Base-by-base conservation (phyloP, 2,888 invertebrate species). In the Acronicta leporina region DNA sequence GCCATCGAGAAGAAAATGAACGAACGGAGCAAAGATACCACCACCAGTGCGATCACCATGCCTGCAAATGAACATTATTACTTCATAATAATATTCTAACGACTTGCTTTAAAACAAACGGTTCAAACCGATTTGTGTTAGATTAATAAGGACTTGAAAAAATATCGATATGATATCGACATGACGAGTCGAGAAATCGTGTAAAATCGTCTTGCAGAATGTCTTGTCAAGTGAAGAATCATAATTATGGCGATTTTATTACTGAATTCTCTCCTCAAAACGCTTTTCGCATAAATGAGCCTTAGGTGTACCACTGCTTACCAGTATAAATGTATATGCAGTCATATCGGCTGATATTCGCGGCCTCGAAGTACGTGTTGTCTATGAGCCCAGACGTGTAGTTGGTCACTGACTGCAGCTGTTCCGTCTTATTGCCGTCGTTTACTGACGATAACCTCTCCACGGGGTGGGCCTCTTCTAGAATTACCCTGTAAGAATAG, bases 1-100 rank as follows among this genome's bases (percentile, higher is more conserved):
- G 90, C 95, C 89, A 96, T 91, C 14, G 87, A 83, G 89, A 96
- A 96, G 89, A 96, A 96, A 84, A 95, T 87, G 85, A 94, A 95
- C 43, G 95, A 95, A 35, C 95, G 92, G 5, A 93, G 80, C 14
- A 95, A 79, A 0, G 95, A 94, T 16, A 95, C 81, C 42, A 90
- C 83, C 6, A 95, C 92, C 4, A 95, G 91, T 0, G 92, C 88
- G 13, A 94, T 79, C 49, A 95, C 95, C 86, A 96, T 92, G 10
- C 84, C 95, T 87, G 94, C 1, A 78, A 63, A n/a, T 1, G 10
- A 50, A 20, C 20, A 20, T 20, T 3, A 20, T 20, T 20, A 20
- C 20, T 20, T 4, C 2, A 4, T 20, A 20, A 20, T 20, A 2
- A 20, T 20, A n/a, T n/a, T n/a, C n/a, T n/a, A n/a, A n/a, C n/a